These are phyloP conservation scores for Ectemnius continuus DNA, from an alignment of 2,888 invertebrate genomes.

Conservation along the genomic window DNA sequence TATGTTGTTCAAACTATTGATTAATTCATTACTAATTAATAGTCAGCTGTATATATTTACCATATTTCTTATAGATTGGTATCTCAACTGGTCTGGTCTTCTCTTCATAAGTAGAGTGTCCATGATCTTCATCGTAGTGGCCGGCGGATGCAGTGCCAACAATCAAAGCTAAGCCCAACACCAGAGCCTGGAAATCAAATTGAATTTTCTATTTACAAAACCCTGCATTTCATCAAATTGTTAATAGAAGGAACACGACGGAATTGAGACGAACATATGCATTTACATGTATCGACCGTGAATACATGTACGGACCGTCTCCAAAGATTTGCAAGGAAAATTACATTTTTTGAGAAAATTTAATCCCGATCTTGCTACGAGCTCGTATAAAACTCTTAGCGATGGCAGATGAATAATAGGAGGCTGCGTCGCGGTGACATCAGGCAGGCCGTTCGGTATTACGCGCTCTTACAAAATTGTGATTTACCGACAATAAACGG, in stretches of 20 bases:
- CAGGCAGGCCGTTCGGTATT: too few relatives aligned
- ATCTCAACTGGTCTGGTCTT: conserved; percentile 70
- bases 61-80: conserved; percentile 75
- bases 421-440: too few relatives aligned
- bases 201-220: too few relatives aligned
- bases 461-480: not conserved
- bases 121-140: conserved; percentile 66
- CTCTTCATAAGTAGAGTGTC: conserved; percentile 72
- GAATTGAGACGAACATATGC: too few relatives aligned
- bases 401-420: too few relatives aligned
- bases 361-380: too few relatives aligned
- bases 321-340: too few relatives aligned
- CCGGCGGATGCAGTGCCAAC: conserved; percentile 56
- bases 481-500: not conserved
- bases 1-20: not conserved
- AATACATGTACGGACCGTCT: too few relatives aligned
- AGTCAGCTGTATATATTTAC: conserved; percentile 54
- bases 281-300: too few relatives aligned
- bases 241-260: not conserved
- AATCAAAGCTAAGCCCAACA: conserved; percentile 55
- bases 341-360: too few relatives aligned
- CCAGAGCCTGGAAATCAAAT: conserved; percentile 53
- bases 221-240: too few relatives aligned
- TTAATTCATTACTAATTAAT: not conserved
- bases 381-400: too few relatives aligned